phyloP scores from a whole-genome alignment of 2,113 vertebrate species.

The Ctenodactylus gundi region DNA sequence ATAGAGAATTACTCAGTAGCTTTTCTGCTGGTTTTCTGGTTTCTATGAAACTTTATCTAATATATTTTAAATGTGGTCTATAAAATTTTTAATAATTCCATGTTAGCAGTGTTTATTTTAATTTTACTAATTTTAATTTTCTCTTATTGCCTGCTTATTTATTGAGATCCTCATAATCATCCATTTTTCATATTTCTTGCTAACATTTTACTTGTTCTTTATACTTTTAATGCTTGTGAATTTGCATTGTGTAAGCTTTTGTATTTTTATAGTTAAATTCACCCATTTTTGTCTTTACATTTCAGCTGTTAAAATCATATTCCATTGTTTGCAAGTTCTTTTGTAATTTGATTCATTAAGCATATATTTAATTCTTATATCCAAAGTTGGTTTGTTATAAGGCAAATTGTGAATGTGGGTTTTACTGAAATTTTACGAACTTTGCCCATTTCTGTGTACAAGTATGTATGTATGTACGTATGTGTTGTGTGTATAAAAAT shows the following conservation, averaged over 20 bases:
- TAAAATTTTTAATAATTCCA: conserved; percentile 16
- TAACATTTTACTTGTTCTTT: conserved; percentile 13
- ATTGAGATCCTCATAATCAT: neutral
- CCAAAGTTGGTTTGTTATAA: conserved; percentile 6
- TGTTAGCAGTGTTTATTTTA: neutral
- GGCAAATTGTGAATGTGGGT: conserved; percentile 24
- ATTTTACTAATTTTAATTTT: conserved; percentile 32
- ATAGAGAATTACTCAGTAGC: neutral
- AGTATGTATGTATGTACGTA: too few relatives aligned
- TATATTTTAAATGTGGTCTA: neutral
- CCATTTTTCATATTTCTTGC: conserved; percentile 8
- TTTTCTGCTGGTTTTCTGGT: neutral
- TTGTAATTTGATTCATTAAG: neutral
- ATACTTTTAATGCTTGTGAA: neutral
- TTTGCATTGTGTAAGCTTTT: conserved; percentile 16
- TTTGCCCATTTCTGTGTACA: neutral
- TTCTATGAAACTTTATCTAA: neutral
- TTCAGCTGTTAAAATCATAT: neutral
- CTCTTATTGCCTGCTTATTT: neutral
- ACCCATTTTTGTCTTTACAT: conserved; percentile 28
- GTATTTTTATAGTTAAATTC: neutral
- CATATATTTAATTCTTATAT: neutral
- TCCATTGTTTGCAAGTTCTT: neutral
- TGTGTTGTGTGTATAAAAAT: neutral
- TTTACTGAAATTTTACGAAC: conserved; percentile 26